Evolutionary conservation across 2,888 invertebrate genomes (phyloP), one percentile per base, ranked within the genome.

Genomic region (Leptopterna dolabrata): DNA sequence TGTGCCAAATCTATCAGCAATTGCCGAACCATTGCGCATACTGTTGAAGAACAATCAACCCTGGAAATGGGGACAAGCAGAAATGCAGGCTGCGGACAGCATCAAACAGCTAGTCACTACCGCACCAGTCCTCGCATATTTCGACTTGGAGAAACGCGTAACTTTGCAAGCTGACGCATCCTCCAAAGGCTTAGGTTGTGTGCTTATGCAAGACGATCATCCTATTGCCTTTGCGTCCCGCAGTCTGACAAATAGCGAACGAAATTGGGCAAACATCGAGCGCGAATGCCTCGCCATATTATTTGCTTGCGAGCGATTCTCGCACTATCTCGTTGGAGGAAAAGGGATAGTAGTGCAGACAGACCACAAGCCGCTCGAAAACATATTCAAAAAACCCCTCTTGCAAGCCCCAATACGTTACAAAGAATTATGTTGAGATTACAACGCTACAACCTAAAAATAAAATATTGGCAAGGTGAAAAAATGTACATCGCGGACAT

Each of bases 101-200:
- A 89, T 90, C 86, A 80, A 88, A 11, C 43, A 87, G 24, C 29
- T 90, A 11, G 29, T 55, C 11, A 81, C 89, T 4, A 88, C 89
- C 1, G 47, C 43, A 11, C 84, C 84, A 1, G n/a, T 90, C 6
- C 86, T 91, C n/a, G 73, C 89, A 41, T 91, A 89, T 87, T 90
- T 89, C 83, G 90, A 91, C 87, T 85, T 89, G 4, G 90, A 90
- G 11, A 89, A 90, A 86, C 90, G 11, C 91, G 91, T 89, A 89
- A 90, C 3, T 63, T n/a, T n/a, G n/a, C n/a, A n/a, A n/a, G n/a
- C n/a, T n/a, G n/a, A n/a, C n/a, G n/a, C n/a, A n/a, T n/a, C 70
- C 0, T 41, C 2, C 4, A 24, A 84, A 63, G 84, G 84, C 14
- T 0, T 84, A 16, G 84, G 84, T 1, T 63, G 70, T 1, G 84